Conservation (phyloP, 2,113 vertebrate species). For the Uria aalge region DNA sequence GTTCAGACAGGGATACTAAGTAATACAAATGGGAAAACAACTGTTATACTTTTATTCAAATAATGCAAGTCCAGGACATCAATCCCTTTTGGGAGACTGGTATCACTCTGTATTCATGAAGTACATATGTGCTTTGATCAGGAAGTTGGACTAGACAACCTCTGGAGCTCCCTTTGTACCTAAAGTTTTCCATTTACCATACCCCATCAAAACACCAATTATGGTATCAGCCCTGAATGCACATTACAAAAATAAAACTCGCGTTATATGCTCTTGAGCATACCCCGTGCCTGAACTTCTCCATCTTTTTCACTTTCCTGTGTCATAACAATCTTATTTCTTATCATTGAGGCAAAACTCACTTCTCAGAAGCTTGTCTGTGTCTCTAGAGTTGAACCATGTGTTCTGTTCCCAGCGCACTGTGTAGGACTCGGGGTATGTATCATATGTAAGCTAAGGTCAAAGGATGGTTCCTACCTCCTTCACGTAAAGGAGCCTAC, state of each 20-base stretch:
- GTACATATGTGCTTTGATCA: neutral
- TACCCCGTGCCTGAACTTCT: neutral
- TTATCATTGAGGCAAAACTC: neutral
- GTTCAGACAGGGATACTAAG: neutral
- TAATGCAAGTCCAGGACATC: neutral
- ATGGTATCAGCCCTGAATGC: neutral
- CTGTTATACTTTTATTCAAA: neutral
- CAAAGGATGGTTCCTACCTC: neutral
- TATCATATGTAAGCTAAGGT: neutral
- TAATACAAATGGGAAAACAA: constrained; percentile 15
- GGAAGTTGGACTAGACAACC: neutral
- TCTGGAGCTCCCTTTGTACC: neutral
- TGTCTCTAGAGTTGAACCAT: neutral
- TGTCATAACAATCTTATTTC: neutral
- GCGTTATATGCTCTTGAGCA: neutral
- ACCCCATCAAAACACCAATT: neutral
- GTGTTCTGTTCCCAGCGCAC: neutral
- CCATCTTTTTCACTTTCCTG: neutral
- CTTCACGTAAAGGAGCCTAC: neutral
- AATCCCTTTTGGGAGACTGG: neutral
- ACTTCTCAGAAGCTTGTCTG: neutral
- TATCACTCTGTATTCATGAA: neutral
- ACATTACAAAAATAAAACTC: neutral
- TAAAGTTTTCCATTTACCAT: neutral
- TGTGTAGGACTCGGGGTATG: neutral